A percentile compares a stretch with the other conserved stretches of the same genome.
phyloP scores from a whole-genome alignment of 2,797 vertebrate species.

The Peromyscus nudipes region DNA sequence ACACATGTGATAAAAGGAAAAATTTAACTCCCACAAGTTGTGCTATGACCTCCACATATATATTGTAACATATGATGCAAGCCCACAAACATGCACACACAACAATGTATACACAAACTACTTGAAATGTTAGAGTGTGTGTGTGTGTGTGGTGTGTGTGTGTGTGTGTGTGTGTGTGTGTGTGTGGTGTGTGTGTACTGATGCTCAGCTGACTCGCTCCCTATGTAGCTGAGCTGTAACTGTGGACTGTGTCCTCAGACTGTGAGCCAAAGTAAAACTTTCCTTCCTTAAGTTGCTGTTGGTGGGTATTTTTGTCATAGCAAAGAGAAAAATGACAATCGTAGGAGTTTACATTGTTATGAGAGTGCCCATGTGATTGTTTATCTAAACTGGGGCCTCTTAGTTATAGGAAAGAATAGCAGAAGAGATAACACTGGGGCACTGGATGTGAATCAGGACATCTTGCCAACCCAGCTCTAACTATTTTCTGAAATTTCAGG shows the following conservation, averaged over 20 bases:
- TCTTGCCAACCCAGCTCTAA: background rate
- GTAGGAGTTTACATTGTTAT: background rate
- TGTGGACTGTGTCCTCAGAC: background rate
- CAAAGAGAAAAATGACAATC: background rate
- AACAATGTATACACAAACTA: background rate
- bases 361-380: background rate
- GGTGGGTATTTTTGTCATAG: background rate
- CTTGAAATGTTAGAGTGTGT: background rate
- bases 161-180: too few species aligned
- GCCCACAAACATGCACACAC: background rate
- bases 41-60: background rate
- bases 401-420: background rate
- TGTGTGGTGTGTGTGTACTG: too few species aligned
- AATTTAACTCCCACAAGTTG: background rate
- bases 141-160: too few species aligned
- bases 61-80: too few species aligned
- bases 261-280: background rate
- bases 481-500: background rate
- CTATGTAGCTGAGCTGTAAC: background rate
- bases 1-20: background rate
- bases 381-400: background rate
- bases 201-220: conserved; percentile 76
- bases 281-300: background rate
- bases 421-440: background rate
- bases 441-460: background rate